phyloP scores from a whole-genome alignment of 1,140 invertebrate species.

The Drosophila nikananu region DNA sequence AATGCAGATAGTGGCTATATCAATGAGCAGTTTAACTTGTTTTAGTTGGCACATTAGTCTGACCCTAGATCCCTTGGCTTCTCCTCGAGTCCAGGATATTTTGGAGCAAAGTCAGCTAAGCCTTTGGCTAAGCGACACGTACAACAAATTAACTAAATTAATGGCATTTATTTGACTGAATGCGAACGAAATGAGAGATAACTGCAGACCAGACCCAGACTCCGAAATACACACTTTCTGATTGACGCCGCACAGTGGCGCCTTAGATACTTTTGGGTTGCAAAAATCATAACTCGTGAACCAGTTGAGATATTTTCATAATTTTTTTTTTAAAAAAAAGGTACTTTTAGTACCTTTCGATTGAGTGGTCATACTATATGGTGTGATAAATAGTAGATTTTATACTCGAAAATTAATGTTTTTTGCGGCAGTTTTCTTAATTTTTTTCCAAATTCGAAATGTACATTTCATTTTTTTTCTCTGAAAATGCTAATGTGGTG shows the following conservation, averaged over 20 bases:
- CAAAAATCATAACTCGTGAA: too few species aligned
- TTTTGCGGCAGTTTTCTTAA: too few species aligned
- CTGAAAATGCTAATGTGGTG: too few species aligned
- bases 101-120: conserved; percentile 21
- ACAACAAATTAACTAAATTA: conserved; percentile 69
- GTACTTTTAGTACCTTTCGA: too few species aligned
- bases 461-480: too few species aligned
- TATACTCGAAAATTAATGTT: too few species aligned
- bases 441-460: too few species aligned
- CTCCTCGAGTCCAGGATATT: not conserved
- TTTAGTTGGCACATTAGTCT: conserved; percentile 25
- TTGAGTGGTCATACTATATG: too few species aligned
- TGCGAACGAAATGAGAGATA: conserved; percentile 41
- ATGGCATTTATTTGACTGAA: conserved; percentile 50
- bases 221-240: not conserved
- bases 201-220: conserved; percentile 13
- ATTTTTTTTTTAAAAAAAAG: too few species aligned
- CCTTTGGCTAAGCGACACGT: conserved; percentile 49
- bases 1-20: conserved; percentile 55
- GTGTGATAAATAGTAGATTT: too few species aligned
- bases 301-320: too few species aligned
- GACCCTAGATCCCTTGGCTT: not conserved
- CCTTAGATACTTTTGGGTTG: too few species aligned
- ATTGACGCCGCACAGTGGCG: conserved; percentile 33
- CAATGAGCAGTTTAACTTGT: conserved; percentile 39